Evolutionary conservation across 2,113 vertebrate genomes (phyloP), one percentile per base, ranked within the genome.

Genomic region (Castor canadensis): DNA sequence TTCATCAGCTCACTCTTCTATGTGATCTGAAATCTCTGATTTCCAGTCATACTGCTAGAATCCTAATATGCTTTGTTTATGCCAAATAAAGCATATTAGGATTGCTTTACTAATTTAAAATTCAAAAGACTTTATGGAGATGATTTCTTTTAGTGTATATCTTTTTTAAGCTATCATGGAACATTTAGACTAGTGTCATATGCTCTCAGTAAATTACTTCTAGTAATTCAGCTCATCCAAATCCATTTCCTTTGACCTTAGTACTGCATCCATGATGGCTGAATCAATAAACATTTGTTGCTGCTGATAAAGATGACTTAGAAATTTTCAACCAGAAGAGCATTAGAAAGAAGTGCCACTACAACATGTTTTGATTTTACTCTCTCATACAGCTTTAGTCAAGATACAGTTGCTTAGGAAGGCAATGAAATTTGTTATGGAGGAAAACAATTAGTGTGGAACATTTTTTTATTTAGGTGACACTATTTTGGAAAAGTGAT

Each of bases 131-230:
- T 88, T 69, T 89, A 62, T 26, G 45, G 35, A 75, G 16, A 80
- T 79, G 24, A 94, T 92, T 96, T 96, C n/a, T 67, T 56, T 87
- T 89, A 38, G 45, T 35, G 56, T 45, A 24, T 49, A 84, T 80
- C 28, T 87, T 60, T 89, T 67, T 83, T 86, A 82, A 72, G 19
- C 43, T 92, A 13, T 69, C 49, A 38, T 86, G 43, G 69, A 83
- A 93, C 77, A 28, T 93, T 83, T 79, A 35, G 40, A 72, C 16
- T 47, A n/a, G 43, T 79, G 43, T 16, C 17, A 73, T 87, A 52
- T 60, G 16, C 26, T 49, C 35, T 75, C 3, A 58, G 19, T 69
- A 64, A 52, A 83, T 95, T 95, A 72, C 26, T 79, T 87, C 60
- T 79, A 75, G 43, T 22, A 93, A 84, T 60, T 2, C 22, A 22